These are phyloP conservation scores for Cephonodes hylas DNA, from an alignment of 2,888 invertebrate species.

Conservation along the genomic window DNA sequence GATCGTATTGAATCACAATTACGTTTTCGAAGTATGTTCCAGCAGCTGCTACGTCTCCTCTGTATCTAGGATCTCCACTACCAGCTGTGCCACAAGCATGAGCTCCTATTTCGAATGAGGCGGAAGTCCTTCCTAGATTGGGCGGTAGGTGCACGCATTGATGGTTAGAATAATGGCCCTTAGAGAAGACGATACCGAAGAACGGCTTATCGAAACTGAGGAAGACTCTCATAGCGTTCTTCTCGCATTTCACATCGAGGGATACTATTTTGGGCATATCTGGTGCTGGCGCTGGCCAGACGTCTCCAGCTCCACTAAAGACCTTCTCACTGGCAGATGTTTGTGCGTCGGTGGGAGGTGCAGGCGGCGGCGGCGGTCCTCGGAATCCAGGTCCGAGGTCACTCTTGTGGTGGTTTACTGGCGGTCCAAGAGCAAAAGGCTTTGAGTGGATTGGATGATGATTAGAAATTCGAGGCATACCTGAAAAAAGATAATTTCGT, in stretches of 20 bases:
- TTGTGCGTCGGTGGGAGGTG: constrained; percentile 73
- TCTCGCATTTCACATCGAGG: constrained; percentile 96
- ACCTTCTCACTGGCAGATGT: constrained; percentile 82
- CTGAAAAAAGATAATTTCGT: constrained; percentile 41
- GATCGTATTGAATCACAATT: constrained; percentile 95
- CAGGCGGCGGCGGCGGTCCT: constrained; percentile 83
- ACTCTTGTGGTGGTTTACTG: constrained; percentile 74
- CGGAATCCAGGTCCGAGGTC: constrained; percentile 84
- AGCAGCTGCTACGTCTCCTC: constrained; percentile 92
- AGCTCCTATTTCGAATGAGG: constrained; percentile 94
- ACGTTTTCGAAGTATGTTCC: constrained; percentile 97
- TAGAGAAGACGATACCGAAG: constrained; percentile 97
- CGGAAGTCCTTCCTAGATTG: constrained; percentile 91
- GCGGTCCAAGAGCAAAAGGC: constrained; percentile 68
- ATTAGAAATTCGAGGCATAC: constrained; percentile 75
- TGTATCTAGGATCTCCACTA: constrained; percentile 95
- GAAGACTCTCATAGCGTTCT: constrained; percentile 95
- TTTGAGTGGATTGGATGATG: constrained; percentile 75
- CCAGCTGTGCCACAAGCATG: constrained; percentile 96
- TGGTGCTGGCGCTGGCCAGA: constrained; percentile 91
- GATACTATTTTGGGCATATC: constrained; percentile 97
- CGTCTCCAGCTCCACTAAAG: constrained; percentile 84
- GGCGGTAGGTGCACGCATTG: constrained; percentile 96
- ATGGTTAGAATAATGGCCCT: constrained; percentile 95
- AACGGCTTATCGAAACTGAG: constrained; percentile 97